Base-by-base conservation (phyloP, 2,888 invertebrate genomes). In the Rutpela maculata region DNA sequence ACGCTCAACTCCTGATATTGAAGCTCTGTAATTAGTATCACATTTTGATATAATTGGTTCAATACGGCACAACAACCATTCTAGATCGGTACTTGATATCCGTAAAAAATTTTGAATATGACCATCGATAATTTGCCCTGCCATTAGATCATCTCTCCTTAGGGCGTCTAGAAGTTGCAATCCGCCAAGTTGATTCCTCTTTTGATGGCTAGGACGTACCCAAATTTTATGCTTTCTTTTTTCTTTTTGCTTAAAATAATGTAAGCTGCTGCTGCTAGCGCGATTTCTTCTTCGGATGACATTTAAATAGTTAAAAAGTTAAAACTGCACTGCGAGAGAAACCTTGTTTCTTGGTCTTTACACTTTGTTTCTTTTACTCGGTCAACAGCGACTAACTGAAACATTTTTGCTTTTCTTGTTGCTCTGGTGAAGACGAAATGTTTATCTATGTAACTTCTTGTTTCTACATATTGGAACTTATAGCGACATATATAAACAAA, bases 171-270 rank as follows among this genome's bases (percentile, higher is more conserved):
- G 67, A 67, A 67, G 67, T 18, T 67, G 67, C 50, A 67, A 67
- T 67, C 67, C 67, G 67, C 35, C 43, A 67, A 50, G 67, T 67
- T 67, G 38, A 67, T 67, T 67, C 67, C 67, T 67, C 43, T 67
- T 50, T 67, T 67, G 17, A 67, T 59, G 70, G 26, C 59, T 57
- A 60, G 70, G 55, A 69, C 17, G 19, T 69, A 56, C 18, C 57
- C 91, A 67, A 67, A 67, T 12, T 67, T 67, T 67, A 67, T 43
- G 67, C 17, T 67, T 67, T 38, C 89, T 81, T 38, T 67, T 18
- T 65, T 67, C n/a, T 19, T 50, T 67, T 67, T 43, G 6, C 43
- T 67, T 17, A 67, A 67, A 67, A 67, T 67, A 38, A 67, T 67
- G 67, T 67, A 67, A 43, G 67, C 67, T 67, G 67, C 67, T 67